Conservation (phyloP, 2,888 invertebrate species). For the Andrena flavipes region DNA sequence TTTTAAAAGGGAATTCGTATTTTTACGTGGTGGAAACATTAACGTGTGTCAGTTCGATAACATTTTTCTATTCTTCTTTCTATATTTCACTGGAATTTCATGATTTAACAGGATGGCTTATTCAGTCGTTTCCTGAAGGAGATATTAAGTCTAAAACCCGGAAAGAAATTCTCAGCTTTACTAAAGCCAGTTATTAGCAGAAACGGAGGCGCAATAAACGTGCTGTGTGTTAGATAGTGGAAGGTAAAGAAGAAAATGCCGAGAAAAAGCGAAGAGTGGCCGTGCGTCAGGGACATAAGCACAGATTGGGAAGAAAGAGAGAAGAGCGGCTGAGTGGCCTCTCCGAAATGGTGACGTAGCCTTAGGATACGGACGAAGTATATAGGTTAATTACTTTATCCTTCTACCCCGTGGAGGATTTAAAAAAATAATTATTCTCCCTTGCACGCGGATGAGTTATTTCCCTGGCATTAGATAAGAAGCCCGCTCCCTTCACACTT, state of each 20-base stretch:
- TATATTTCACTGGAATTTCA: no score
- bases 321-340: background rate
- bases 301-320: slow-evolving; percentile 15
- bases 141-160: no score
- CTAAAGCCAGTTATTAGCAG: background rate
- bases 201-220: slow-evolving; percentile 17
- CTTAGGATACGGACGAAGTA: slow-evolving; percentile 38
- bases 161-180: no score
- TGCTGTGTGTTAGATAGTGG: background rate
- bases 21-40: no score
- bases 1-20: no score
- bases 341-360: slow-evolving; percentile 23
- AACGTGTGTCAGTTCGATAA: no score
- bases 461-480: background rate
- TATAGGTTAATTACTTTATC: slow-evolving; percentile 73
- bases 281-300: slow-evolving; percentile 10
- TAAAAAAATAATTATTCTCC: slow-evolving; percentile 66
- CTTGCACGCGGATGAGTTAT: slow-evolving; percentile 10
- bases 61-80: no score
- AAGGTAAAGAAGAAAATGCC: slow-evolving; percentile 1
- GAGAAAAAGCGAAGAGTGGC: slow-evolving; percentile 3
- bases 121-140: no score
- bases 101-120: no score
- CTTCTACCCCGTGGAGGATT: slow-evolving; percentile 53
- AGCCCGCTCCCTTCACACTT: background rate